These are phyloP conservation scores for Gobionotothen gibberifrons DNA, from an alignment of 2,797 vertebrate genomes.

Conservation along the genomic window DNA sequence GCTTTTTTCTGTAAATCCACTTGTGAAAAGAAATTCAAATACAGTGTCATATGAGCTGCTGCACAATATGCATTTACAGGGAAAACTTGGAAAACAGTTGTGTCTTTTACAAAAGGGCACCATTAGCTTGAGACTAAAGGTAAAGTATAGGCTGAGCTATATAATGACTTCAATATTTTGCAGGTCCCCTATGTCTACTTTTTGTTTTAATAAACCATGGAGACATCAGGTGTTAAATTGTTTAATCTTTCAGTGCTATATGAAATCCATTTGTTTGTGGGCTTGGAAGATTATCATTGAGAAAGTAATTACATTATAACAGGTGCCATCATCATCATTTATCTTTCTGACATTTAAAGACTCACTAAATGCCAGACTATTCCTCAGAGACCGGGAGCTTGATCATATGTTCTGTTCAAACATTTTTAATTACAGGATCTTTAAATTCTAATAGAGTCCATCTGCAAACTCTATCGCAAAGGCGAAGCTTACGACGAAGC, in stretches of 20 bases:
- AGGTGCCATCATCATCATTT: slow-evolving; percentile 83
- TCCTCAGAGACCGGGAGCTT: slow-evolving; percentile 71
- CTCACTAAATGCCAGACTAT: slow-evolving; percentile 75
- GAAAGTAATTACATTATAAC: slow-evolving; percentile 79
- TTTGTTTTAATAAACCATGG: slow-evolving; percentile 75
- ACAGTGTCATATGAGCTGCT: slow-evolving; percentile 10
- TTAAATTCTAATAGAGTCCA: slow-evolving; percentile 55
- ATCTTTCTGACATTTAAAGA: slow-evolving; percentile 79
- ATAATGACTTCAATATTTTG: slow-evolving; percentile 54
- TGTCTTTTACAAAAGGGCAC: slow-evolving; percentile 13
- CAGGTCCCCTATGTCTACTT: slow-evolving; percentile 62
- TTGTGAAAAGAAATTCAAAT: slow-evolving; percentile 27
- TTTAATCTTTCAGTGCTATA: slow-evolving; percentile 83
- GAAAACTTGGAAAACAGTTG: slow-evolving; percentile 18
- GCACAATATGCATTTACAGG: slow-evolving; percentile 20
- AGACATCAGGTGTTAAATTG: slow-evolving; percentile 82
- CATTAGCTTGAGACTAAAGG: slow-evolving; percentile 27
- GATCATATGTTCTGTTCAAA: slow-evolving; percentile 61
- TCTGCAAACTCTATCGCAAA: slow-evolving; percentile 38
- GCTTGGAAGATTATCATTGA: slow-evolving; percentile 73
- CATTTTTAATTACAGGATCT: slow-evolving; percentile 69
- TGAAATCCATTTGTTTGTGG: slow-evolving; percentile 87
- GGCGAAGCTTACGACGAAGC: slow-evolving; percentile 11
- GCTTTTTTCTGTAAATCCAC: slow-evolving; percentile 39
- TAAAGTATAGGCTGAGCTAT: slow-evolving; percentile 54